A percentile compares a stretch with the other conserved stretches of the same genome.
Evolutionary conservation across 2,888 invertebrate species (phyloP).

Genomic region (Aspidapion aeneum): DNA sequence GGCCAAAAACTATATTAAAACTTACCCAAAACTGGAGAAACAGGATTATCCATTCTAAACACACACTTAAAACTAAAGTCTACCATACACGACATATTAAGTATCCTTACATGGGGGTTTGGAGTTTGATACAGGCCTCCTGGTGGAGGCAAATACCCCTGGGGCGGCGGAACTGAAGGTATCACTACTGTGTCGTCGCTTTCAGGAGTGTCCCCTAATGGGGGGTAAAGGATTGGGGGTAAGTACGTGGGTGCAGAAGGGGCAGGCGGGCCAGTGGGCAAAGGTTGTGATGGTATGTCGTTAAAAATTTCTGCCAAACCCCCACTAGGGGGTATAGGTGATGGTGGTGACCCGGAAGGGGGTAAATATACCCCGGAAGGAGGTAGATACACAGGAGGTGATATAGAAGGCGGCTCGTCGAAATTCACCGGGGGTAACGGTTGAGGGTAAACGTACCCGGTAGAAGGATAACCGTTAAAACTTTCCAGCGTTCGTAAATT

Average conservation of each 20-base stretch:
- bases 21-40: conserved; percentile 29
- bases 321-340: neutral
- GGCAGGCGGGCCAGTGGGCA: neutral
- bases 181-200: conserved; percentile 34
- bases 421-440: conserved; percentile 34
- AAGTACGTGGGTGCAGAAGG: conserved; percentile 29
- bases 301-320: conserved; percentile 30
- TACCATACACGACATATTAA: conserved; percentile 43
- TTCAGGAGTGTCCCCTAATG: conserved; percentile 21
- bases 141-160: conserved; percentile 20
- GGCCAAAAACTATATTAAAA: too few species aligned
- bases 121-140: neutral
- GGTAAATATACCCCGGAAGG: conserved; percentile 11
- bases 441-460: conserved; percentile 36
- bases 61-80: conserved; percentile 44
- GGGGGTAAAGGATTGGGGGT: conserved; percentile 32
- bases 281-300: conserved; percentile 25
- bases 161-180: conserved; percentile 26
- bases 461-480: neutral
- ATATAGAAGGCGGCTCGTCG: conserved; percentile 33
- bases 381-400: conserved; percentile 32
- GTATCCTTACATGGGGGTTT: conserved; percentile 30
- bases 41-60: conserved; percentile 18
- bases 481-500: neutral
- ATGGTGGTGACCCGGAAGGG: neutral